Conservation (phyloP, 2,888 invertebrate species). For the Crocallis elinguaria region DNA sequence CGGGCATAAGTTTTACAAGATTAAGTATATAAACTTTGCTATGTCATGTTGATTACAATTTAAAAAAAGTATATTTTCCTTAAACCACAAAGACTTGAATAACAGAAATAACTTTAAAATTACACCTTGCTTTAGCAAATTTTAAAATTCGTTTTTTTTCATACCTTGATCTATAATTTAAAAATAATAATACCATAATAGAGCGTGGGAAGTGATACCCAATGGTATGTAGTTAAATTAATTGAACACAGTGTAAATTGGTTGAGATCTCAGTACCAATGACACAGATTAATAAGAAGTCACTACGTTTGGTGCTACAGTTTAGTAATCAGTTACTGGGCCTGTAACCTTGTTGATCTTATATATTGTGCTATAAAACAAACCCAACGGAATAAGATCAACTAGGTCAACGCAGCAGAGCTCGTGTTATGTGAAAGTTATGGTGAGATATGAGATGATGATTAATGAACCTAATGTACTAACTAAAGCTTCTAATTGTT, state of each 20-base stretch:
- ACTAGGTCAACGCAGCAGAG: slow-evolving; percentile 44
- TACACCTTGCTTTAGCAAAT: no score
- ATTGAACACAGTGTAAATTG: slow-evolving; percentile 63
- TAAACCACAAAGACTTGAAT: no score
- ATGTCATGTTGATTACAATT: no score
- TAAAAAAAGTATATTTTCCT: no score
- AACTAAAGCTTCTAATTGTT: slow-evolving; percentile 6
- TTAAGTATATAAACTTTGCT: no score
- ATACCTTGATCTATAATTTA: not conserved
- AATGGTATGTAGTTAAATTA: slow-evolving; percentile 66
- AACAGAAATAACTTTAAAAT: no score
- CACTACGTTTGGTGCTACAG: slow-evolving; percentile 5
- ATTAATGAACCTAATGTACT: slow-evolving; percentile 18
- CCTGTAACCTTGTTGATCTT: slow-evolving; percentile 42
- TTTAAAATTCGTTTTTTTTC: not conserved
- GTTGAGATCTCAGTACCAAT: slow-evolving; percentile 45
- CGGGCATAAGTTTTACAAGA: no score
- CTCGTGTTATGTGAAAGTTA: slow-evolving; percentile 30
- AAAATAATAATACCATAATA: not conserved
- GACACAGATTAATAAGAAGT: slow-evolving; percentile 11
- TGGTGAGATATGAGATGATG: slow-evolving; percentile 33
- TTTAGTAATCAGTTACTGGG: slow-evolving; percentile 4
- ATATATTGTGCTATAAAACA: slow-evolving; percentile 54
- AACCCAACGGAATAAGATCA: slow-evolving; percentile 51
- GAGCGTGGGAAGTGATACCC: slow-evolving; percentile 70